Base-by-base conservation (phyloP, 2,888 invertebrate genomes). In the Dascillus cervinus region DNA sequence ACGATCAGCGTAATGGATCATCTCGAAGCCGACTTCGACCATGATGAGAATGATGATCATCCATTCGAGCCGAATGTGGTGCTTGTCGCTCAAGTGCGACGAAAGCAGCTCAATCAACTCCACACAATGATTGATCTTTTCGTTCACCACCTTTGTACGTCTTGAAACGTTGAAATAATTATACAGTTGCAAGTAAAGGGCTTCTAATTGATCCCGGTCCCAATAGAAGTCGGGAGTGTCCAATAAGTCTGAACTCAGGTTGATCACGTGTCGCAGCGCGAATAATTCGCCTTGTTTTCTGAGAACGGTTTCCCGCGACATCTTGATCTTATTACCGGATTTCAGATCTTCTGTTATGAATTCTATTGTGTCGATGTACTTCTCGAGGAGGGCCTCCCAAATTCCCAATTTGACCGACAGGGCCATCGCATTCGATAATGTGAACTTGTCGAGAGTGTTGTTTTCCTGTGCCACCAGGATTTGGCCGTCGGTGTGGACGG, bases 201-300 rank as follows among this genome's bases (percentile, higher is more conserved):
- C 68, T 66, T 96, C 96, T 14, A 96, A 67, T 31, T 85, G 75
- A 49, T 94, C 91, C 30, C 91, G 77, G 54, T 97, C 96, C 97
- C 97, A 97, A 66, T 97, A 97, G 66, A 95, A 94, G 67, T 97
- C 97, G 0, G 96, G 95, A 0, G 90, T 90, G 62, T 95, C 95
- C 44, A 96, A 67, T 22, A 96, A 69, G 63, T 96, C 95, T 0
- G 95, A 95, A 47, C 91, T 89, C 43, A 97, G 71, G 64, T 92
- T 97, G 30, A 97, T 81, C 11, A 82, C 73, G 65, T 95, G 94
- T 3, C 92, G 73, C 14, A 95, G 68, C 0, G 87, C 84, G 59
- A 91, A 91, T 11, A 95, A 60, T 69, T 94, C 88, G 0, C 95
- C 95, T 27, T 84, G 82, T 59, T 84, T 86, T 15, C 75, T 71